Evolutionary conservation across 2,797 vertebrate genomes (phyloP), one percentile per base, ranked within the genome.

Genomic region (Sebastiscus tertius): DNA sequence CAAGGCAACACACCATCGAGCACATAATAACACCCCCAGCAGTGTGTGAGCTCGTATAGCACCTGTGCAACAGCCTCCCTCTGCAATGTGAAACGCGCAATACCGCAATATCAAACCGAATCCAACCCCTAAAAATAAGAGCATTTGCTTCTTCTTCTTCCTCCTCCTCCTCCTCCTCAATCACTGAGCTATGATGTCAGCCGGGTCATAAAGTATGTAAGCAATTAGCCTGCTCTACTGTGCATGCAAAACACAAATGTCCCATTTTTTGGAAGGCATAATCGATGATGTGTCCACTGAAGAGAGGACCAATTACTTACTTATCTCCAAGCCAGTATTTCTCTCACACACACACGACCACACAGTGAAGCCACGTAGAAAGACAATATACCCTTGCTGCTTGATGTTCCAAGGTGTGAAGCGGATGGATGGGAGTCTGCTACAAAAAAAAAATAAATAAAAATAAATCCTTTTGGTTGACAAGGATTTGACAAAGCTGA

Each of bases 401-500:
- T 87, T 85, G 75, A 59, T 86, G 79, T 49, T 87, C 80, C 77
- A 87, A 87, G 70, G 88, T 85, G 83, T 86, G 80, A n/a, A 81
- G 31, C 76, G 70, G 64, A 58, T 77, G 72, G 54, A 58, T 77
- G 70, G 54, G 61, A 79, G 76, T 72, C 56, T 39, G 72, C 72
- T 79, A 20, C n/a, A 11, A 54, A 54, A 54, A 52, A 52, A 52
- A 52, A 69, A 86, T 36, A 83, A 77, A 81, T 79, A 22, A 60
- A 83, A 86, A 81, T 85, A 89, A 90, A 93, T 88, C 89, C 88
- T 67, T 61, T 74, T 74, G 85, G 33, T 89, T 92, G 86, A 91
- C 84, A 88, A 81, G 68, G 89, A 91, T 94, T 92, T 92, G 83
- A 90, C 81, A 80, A 89, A 86, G 73, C 88, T 86, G 88, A 91